Percentiles rank a stretch among this genome's conserved stretches.
These are phyloP conservation scores for Dicranocentrus wangi DNA, from an alignment of 2,888 invertebrate genomes.

Conservation along the genomic window DNA sequence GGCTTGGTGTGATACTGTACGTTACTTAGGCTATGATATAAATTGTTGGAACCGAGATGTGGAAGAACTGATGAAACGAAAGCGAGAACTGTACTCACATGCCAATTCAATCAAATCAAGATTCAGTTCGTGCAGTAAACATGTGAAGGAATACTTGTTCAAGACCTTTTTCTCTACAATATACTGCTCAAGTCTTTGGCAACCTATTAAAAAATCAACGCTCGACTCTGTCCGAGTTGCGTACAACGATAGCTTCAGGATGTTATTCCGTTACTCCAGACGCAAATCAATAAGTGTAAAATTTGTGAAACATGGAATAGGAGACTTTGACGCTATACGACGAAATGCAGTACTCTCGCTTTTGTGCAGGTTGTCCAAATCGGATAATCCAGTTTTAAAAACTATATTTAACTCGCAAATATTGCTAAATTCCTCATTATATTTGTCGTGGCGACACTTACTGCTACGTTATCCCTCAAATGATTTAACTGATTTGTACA, in stretches of 20 bases:
- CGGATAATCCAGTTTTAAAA: background rate
- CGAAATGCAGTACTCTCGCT: constrained; percentile 9
- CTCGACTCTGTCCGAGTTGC: background rate
- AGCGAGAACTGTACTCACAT: background rate
- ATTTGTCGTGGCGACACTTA: background rate
- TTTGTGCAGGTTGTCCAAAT: background rate
- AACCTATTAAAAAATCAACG: background rate
- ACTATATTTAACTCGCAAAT: background rate
- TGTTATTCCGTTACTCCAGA: background rate
- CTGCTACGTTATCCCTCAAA: no score
- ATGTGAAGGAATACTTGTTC: constrained; percentile 25
- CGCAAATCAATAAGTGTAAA: background rate
- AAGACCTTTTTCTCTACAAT: constrained; percentile 6
- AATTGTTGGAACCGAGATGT: constrained; percentile 17
- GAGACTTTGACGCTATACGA: background rate
- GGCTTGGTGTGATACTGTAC: constrained; percentile 18
- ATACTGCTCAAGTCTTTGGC: constrained; percentile 29
- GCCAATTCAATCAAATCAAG: background rate
- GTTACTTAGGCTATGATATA: constrained; percentile 23
- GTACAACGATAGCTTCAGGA: constrained; percentile 6
- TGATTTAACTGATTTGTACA: background rate
- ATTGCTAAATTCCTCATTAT: background rate
- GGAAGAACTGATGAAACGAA: background rate
- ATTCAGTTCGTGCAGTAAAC: background rate
- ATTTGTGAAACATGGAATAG: background rate